Percentiles rank a stretch among this genome's conserved stretches.
phyloP scores from a whole-genome alignment of 1,140 invertebrate genomes.

The Leptonema lineaticorne region DNA sequence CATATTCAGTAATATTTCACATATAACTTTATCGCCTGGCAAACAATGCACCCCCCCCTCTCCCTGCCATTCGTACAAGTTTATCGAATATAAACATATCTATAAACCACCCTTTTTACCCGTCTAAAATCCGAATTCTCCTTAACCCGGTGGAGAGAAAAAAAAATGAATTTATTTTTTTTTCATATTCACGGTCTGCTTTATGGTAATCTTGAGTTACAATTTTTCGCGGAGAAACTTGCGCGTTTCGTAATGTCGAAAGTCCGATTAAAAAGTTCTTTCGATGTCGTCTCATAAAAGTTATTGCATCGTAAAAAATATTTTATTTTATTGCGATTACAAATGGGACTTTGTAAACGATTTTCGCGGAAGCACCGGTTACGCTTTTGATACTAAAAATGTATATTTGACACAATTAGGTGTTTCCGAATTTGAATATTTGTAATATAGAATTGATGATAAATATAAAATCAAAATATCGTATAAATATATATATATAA shows the following conservation, averaged over 20 bases:
- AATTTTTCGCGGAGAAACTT: not conserved
- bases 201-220: conserved; percentile 13
- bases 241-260: not conserved
- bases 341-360: too few species aligned
- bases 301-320: not conserved
- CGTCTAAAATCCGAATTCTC: not conserved
- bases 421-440: too few species aligned
- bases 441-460: too few species aligned
- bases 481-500: too few species aligned
- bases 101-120: not conserved
- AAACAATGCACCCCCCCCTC: conserved; percentile 28
- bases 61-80: conserved; percentile 19
- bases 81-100: conserved; percentile 16
- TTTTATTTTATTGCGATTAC: too few species aligned
- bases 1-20: conserved; percentile 15
- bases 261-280: conserved; percentile 1
- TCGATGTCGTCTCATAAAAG: not conserved
- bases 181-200: not conserved
- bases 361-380: too few species aligned
- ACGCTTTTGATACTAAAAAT: too few species aligned
- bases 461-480: too few species aligned
- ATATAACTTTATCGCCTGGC: conserved; percentile 28
- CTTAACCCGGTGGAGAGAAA: not conserved
- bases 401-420: too few species aligned
- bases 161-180: not conserved